Evolutionary conservation across 37 sponge, comb jelly and placozoan genomes (phyloP).

Genomic region (Spongia lamella): DNA sequence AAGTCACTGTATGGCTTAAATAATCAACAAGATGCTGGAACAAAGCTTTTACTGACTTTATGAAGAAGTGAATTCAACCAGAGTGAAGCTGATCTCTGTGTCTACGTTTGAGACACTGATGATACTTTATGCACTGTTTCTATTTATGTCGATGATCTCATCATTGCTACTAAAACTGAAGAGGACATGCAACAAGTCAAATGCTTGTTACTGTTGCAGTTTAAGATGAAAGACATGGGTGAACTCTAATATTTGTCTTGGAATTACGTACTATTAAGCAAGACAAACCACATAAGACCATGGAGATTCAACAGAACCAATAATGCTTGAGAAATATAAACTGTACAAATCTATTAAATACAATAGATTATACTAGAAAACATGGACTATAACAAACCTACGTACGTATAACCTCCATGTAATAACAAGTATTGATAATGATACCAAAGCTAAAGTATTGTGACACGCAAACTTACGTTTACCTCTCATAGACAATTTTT

Average conservation of each 20-base stretch:
- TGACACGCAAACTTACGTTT: no score
- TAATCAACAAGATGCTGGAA: no score
- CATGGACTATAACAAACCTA: no score
- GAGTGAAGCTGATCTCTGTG: no score
- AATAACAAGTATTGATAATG: no score
- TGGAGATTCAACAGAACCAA: constrained; percentile 19
- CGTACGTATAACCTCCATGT: no score
- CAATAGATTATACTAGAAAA: no score
- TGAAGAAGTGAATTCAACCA: no score
- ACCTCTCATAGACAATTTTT: no score
- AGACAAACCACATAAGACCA: not conserved
- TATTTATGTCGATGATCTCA: constrained; percentile 31
- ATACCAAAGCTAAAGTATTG: no score
- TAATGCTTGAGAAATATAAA: constrained; percentile 36
- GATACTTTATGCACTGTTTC: not conserved
- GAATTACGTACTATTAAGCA: constrained; percentile 17
- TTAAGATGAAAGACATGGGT: constrained; percentile 22
- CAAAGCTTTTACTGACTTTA: no score
- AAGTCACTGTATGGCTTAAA: no score
- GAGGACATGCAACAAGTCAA: constrained; percentile 29
- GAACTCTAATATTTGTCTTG: constrained; percentile 24
- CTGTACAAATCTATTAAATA: constrained; percentile 8
- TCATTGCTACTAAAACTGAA: not conserved
- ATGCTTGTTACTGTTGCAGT: not conserved
- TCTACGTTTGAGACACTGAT: not conserved